Conservation (phyloP, 2,888 invertebrate genomes). For the Agrochola macilenta region DNA sequence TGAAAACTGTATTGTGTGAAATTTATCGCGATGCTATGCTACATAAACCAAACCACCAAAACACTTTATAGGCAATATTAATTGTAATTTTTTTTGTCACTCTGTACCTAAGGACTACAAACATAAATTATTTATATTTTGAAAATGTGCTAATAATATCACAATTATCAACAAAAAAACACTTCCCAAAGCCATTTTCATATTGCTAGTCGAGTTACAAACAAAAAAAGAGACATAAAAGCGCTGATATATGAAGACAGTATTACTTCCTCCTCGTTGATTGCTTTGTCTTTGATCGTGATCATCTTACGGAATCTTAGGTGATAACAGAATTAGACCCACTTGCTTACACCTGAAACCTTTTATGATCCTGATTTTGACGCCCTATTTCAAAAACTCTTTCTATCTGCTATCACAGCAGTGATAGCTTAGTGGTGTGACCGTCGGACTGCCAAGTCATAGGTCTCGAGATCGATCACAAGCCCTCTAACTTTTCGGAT, state of each 20-base stretch:
- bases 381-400: not conserved
- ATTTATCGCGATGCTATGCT: not conserved
- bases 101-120: not conserved
- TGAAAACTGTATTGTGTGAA: not conserved
- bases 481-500: no score
- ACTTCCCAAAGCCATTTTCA: not conserved
- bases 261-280: slow-evolving; percentile 42
- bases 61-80: not conserved
- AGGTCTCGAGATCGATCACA: no score
- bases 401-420: no score
- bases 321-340: slow-evolving; percentile 26
- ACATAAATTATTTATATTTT: not conserved
- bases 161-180: not conserved
- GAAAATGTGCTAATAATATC: not conserved
- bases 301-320: slow-evolving; percentile 20
- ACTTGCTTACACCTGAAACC: slow-evolving; percentile 8
- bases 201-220: not conserved
- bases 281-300: slow-evolving; percentile 50
- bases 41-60: no score
- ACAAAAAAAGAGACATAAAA: slow-evolving; percentile 11
- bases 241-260: slow-evolving; percentile 8
- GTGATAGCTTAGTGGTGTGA: no score
- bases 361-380: slow-evolving; percentile 4
- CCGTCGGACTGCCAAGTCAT: no score
- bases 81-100: not conserved